Percentiles rank a stretch among this genome's conserved stretches.
These are phyloP conservation scores for Zelleria hepariella DNA, from an alignment of 2,888 invertebrate species.

Conservation along the genomic window DNA sequence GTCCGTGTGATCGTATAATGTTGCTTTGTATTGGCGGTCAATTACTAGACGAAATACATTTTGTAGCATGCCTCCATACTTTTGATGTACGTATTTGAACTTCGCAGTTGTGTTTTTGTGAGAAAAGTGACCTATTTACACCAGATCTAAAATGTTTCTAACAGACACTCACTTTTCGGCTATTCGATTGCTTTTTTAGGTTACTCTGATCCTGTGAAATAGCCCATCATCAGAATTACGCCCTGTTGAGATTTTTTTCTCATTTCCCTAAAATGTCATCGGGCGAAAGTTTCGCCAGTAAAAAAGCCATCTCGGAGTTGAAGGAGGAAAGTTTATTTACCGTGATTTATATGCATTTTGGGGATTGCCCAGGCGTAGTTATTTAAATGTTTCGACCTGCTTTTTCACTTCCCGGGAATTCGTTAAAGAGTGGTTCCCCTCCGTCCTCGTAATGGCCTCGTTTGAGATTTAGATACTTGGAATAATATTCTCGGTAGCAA, in stretches of 20 bases:
- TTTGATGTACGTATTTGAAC: too few species aligned
- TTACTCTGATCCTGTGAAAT: background rate
- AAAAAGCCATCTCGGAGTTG: conserved; percentile 12
- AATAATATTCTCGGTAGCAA: background rate
- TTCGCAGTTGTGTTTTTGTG: too few species aligned
- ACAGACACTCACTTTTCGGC: too few species aligned
- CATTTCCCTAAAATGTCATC: background rate
- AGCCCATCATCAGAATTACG: background rate
- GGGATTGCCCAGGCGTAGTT: conserved; percentile 27
- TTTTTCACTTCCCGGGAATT: conserved; percentile 19
- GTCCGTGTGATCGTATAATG: too few species aligned
- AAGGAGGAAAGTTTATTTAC: conserved; percentile 26
- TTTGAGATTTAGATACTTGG: background rate
- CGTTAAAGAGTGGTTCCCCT: background rate
- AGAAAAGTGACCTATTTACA: too few species aligned
- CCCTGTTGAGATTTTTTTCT: background rate
- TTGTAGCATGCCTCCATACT: too few species aligned
- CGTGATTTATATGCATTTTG: conserved; percentile 43
- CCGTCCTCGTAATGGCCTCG: background rate
- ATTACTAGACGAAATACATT: too few species aligned
- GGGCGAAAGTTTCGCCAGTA: conserved; percentile 20
- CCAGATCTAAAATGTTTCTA: too few species aligned
- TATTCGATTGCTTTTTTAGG: background rate
- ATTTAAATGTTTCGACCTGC: conserved; percentile 37
- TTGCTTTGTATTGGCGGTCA: too few species aligned